A percentile compares a stretch with the other conserved stretches of the same genome.
Evolutionary conservation across 2,797 vertebrate genomes (phyloP).

Genomic region (Choloepus didactylus): DNA sequence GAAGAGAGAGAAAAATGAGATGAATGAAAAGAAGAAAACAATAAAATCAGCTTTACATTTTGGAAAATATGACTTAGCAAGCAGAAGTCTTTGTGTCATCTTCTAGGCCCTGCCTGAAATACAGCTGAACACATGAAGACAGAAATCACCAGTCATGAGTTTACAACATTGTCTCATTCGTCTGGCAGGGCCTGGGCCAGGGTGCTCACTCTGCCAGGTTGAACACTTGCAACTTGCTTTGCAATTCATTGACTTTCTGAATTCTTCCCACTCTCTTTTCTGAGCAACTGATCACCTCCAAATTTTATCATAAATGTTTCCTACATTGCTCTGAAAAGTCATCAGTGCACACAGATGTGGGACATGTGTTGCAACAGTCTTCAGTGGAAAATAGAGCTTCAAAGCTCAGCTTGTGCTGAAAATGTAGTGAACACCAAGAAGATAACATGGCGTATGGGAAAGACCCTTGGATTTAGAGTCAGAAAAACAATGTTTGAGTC

Average conservation of each 20-base stretch:
- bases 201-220: not conserved
- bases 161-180: rapidly evolving
- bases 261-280: not conserved
- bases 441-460: not conserved
- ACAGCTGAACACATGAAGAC: not conserved
- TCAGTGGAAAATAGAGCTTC: not conserved
- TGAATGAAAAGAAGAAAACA: not conserved
- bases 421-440: not conserved
- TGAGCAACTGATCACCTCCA: not conserved
- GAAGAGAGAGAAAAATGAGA: conserved; percentile 23
- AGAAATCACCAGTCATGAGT: not conserved
- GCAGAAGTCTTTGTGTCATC: not conserved
- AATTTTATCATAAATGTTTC: not conserved
- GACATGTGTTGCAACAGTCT: not conserved
- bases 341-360: not conserved
- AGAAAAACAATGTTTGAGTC: not conserved
- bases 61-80: not conserved
- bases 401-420: not conserved
- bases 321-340: not conserved
- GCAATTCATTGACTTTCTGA: not conserved
- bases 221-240: not conserved
- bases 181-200: not conserved
- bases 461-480: not conserved
- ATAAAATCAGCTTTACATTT: not conserved
- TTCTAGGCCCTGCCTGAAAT: not conserved